Conservation (phyloP, 2,888 invertebrate genomes). For the Julus scandinavius region DNA sequence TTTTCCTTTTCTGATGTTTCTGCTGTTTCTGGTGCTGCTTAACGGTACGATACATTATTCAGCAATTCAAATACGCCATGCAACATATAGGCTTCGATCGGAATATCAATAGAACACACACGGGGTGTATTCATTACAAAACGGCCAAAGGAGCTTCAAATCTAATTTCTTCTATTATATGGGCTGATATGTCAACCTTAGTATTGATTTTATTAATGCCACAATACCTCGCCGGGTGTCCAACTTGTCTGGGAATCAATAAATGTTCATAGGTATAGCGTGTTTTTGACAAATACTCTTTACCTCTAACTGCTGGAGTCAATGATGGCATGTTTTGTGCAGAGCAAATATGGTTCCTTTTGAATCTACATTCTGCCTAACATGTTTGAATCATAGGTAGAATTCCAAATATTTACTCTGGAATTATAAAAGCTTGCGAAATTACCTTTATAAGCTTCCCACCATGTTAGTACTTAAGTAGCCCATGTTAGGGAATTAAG, state of each 20-base stretch:
- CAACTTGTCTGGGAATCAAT: background rate
- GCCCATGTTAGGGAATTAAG: too few species aligned
- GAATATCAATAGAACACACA: background rate
- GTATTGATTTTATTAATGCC: conserved; percentile 16
- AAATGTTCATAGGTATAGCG: background rate
- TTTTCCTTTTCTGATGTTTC: background rate
- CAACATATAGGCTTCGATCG: background rate
- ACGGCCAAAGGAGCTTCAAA: background rate
- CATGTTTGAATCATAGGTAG: too few species aligned
- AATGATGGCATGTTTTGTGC: too few species aligned
- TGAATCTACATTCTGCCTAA: too few species aligned
- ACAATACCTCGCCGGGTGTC: background rate
- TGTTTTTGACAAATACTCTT: background rate
- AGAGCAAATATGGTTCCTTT: too few species aligned
- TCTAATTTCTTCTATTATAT: background rate
- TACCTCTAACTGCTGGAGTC: too few species aligned
- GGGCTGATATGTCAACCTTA: background rate
- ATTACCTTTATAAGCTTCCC: too few species aligned
- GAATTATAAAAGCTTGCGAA: too few species aligned
- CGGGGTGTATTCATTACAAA: background rate
- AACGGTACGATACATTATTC: background rate
- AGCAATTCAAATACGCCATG: background rate
- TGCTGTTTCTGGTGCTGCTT: background rate
- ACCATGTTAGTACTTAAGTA: too few species aligned
- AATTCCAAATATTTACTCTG: too few species aligned